Base-by-base conservation (phyloP, 2,797 vertebrate species). In the Trematomus bernacchii region DNA sequence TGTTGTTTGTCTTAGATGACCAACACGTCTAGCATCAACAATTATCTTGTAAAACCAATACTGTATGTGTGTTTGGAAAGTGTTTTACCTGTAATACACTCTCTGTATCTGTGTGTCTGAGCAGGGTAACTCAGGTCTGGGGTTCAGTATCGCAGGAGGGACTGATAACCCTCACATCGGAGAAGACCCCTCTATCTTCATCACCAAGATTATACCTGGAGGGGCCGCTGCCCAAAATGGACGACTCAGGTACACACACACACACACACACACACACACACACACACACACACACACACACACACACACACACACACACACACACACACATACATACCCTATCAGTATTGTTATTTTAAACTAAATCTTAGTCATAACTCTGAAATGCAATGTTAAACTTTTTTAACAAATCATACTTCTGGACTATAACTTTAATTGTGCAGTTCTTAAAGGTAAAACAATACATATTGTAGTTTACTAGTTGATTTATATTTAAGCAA, bases 151-250 rank as follows among this genome's bases (percentile, higher is more conserved):
- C 80, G 98, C 97, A 73, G 98, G 98, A 82, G 98, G 97, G 66
- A 99, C 97, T 2, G 97, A 99, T 94, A 99, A 99, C 92, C 98
- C 98, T 66, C 98, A 99, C 80, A 97, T 99, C 70, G 98, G 97
- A 87, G 97, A 99, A 79, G 98, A 99, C 93, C 96, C 97, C 61
- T 97, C 97, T 77, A 98, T 99, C 94, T 99, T 99, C 93, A 99
- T 99, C 92, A 99, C 98, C 64, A 99, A 99, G 95, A 98, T 99
- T 84, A 99, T 99, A 86, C 95, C 97, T 0, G 97, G 97, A 42
- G 98, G 98, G 86, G 97, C 97, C 51, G 98, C 98, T 69, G 97
- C 98, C 30, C 97, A 98, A 90, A 97, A 99, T 73, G 97, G 97
- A 89, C 95, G 97, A 90, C 95, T 99, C 91, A 95, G 97, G 98